Conservation (phyloP, 1,140 invertebrate genomes). For the Conus ventricosus region DNA sequence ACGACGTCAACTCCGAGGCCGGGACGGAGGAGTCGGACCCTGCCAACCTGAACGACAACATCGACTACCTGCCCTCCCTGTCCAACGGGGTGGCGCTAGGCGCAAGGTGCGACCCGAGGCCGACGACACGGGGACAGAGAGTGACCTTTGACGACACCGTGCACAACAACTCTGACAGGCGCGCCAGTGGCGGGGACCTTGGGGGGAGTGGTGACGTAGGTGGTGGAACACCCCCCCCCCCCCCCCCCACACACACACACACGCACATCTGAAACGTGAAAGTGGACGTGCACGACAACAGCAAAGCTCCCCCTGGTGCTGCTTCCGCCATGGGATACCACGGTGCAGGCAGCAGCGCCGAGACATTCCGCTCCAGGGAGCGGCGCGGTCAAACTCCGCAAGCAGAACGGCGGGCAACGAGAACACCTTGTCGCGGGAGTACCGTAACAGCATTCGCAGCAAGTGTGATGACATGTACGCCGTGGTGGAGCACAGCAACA, state of each 20-base stretch:
- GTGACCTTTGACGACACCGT: constrained; percentile 63
- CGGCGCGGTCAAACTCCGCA: constrained; percentile 2
- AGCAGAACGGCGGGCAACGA: background rate
- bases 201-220: background rate
- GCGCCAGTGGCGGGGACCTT: constrained; percentile 20
- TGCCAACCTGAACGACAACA: constrained; percentile 43
- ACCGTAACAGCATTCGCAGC: constrained; percentile 49
- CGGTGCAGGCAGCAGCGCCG: background rate
- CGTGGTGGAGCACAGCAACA: constrained; percentile 12
- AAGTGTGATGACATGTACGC: constrained; percentile 50
- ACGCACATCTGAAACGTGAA: constrained; percentile 44
- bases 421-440: constrained; percentile 42
- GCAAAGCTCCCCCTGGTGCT: background rate
- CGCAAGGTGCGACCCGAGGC: constrained; percentile 34
- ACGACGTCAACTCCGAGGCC: constrained; percentile 42
- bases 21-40: constrained; percentile 49
- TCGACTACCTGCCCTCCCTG: constrained; percentile 33
- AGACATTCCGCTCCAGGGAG: background rate
- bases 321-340: background rate
- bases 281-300: constrained; percentile 46
- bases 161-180: constrained; percentile 43
- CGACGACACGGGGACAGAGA: constrained; percentile 53
- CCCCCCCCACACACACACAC: no score
- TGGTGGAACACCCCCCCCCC: background rate
- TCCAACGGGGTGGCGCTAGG: constrained; percentile 40